Conservation (phyloP, 2,113 vertebrate species). For the Xiphophorus hellerii region DNA sequence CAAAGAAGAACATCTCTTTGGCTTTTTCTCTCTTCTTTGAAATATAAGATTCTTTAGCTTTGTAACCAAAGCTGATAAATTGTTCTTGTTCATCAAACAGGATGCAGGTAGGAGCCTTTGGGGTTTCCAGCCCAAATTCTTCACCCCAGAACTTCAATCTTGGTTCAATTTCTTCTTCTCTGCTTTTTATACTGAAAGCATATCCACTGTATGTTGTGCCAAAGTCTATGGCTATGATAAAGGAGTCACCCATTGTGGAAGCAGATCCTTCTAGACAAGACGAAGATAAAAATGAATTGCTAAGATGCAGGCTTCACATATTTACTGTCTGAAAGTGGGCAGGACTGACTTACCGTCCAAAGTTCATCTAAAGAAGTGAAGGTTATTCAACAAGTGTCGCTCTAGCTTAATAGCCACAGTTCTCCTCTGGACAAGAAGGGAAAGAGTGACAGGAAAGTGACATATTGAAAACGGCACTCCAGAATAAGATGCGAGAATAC, state of each 20-base stretch:
- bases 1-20: conserved; percentile 51
- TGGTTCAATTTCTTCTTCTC: accelerated
- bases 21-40: neutral
- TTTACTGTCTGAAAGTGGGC: no score
- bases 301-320: neutral
- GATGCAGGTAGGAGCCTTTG: conserved; percentile 17
- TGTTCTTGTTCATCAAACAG: neutral
- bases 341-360: no score
- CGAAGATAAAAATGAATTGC: neutral
- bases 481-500: no score
- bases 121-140: accelerated
- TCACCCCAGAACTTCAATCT: accelerated
- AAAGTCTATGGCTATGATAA: conserved; percentile 18
- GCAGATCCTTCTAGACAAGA: accelerated
- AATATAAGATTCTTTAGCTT: conserved; percentile 52
- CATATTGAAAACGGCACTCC: no score
- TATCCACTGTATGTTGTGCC: conserved; percentile 32
- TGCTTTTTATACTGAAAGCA: neutral
- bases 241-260: conserved; percentile 3
- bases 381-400: no score
- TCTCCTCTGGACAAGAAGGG: no score
- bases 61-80: conserved; percentile 25
- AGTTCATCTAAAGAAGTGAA: no score
- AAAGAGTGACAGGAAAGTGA: no score
- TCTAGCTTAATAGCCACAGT: no score